Conservation (phyloP, 2,888 invertebrate genomes). For the Steinernema carpocapsae region DNA sequence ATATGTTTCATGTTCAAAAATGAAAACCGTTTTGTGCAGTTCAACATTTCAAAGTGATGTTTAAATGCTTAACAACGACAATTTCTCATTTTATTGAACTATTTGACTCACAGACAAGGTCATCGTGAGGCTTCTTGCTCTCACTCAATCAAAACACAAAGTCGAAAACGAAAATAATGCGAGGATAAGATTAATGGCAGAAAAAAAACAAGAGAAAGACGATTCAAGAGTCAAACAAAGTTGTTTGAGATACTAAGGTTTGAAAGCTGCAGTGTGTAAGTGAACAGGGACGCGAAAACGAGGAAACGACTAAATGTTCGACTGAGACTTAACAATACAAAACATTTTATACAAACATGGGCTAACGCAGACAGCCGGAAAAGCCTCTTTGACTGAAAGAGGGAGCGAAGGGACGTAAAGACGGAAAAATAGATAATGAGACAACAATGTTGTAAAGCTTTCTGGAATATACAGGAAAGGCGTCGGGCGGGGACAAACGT, state of each 20-base stretch:
- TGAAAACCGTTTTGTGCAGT: no score
- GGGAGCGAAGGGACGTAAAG: not conserved
- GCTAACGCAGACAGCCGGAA: not conserved
- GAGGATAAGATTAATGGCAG: not conserved
- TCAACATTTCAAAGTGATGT: no score
- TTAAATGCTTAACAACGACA: no score
- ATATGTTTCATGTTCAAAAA: no score
- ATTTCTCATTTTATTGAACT: no score
- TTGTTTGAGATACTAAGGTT: constrained; percentile 16
- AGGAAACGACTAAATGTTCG: no score
- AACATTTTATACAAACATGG: constrained; percentile 25
- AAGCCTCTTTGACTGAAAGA: no score
- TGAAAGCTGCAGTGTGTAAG: constrained; percentile 13
- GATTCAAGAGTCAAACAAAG: not conserved
- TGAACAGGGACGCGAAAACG: not conserved
- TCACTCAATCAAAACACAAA: no score
- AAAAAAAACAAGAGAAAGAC: constrained; percentile 15
- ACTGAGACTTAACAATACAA: no score
- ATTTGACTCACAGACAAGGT: no score
- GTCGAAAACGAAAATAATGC: not conserved
- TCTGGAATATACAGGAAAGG: constrained; percentile 21
- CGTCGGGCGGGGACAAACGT: not conserved
- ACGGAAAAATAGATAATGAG: constrained; percentile 18
- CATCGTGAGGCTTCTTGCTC: no score
- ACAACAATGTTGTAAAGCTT: constrained; percentile 22